Evolutionary conservation across 1,140 invertebrate genomes (phyloP), one percentile per base, ranked within the genome.

Genomic region (Hycleus cichorii): DNA sequence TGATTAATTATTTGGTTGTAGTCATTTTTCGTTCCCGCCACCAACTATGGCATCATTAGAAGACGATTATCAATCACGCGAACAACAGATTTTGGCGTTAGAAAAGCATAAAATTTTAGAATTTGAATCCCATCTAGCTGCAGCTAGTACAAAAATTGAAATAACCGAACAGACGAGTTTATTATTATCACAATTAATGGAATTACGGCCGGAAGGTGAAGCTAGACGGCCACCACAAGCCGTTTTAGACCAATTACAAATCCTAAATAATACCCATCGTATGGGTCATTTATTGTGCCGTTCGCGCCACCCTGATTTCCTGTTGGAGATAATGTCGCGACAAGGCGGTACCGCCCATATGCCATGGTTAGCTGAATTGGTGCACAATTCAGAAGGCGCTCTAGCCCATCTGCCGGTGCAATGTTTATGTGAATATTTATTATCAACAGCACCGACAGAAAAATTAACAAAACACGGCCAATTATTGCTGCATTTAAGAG

Each of bases 301-400:
- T 12, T 92, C 88, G 60, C 79, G 95, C 11, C 87, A 90, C 70
- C 95, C 95, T 0, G 94, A 97, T 73, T 90, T 97, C 67, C 78
- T 98, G 8, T 75, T 97, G 47, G 91, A 96, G 69, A 91, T 97
- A 46, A 96, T 97, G 70, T 89, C 94, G 62, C 75, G 91, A 53
- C 88, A 88, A 69, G 91, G 90, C 26, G 64, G 73, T 72, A 8
- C 88, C 86, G 12, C 90, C 60, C 91, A 94, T 18, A 96, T 98
- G 93, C 93, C 95, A 3, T 98, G 95, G 95, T 77, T 98, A 39
- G 92, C 93, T 9, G 93, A 96, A 72, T 76, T 98, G 32, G 91
- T 98, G 9, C 89, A 95, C 63, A 93, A 89, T 62, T 92, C 89
- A 64, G 92, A 95, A 68, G 86, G 90, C 3, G 89, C 90, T n/a